Percentiles rank a stretch among this genome's conserved stretches.
These are phyloP conservation scores for Girardinichthys multiradiatus DNA, from an alignment of 2,113 vertebrate genomes.

Conservation along the genomic window DNA sequence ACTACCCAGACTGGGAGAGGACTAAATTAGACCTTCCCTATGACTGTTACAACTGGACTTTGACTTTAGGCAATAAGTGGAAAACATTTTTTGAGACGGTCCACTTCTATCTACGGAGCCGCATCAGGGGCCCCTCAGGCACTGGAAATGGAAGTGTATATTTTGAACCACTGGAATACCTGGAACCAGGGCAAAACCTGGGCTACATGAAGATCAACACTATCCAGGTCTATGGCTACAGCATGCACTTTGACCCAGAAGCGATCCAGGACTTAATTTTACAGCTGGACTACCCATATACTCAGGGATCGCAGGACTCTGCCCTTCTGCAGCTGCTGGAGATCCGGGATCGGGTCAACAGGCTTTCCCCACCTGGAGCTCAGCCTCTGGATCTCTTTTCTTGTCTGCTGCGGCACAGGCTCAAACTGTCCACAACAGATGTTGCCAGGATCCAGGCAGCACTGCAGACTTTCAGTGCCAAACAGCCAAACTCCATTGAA, in stretches of 20 bases:
- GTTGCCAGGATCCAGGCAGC: conserved; percentile 83
- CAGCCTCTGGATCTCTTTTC: conserved; percentile 84
- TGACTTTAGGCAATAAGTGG: conserved; percentile 85
- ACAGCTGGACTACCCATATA: conserved; percentile 85
- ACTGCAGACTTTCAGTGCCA: conserved; percentile 83
- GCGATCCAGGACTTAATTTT: conserved; percentile 86
- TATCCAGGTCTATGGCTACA: conserved; percentile 85
- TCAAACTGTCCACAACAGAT: conserved; percentile 83
- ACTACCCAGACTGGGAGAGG: conserved; percentile 86
- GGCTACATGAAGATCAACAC: conserved; percentile 87
- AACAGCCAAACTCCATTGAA: conserved; percentile 82
- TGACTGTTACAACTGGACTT: conserved; percentile 86
- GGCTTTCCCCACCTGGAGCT: conserved; percentile 82
- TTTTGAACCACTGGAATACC: conserved; percentile 82
- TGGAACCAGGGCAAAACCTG: conserved; percentile 79
- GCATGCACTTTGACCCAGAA: conserved; percentile 87
- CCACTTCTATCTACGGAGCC: conserved; percentile 85
- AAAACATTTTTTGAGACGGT: conserved; percentile 87
- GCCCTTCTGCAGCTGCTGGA: conserved; percentile 85
- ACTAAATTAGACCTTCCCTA: conserved; percentile 83
- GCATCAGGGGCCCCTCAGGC: conserved; percentile 72
- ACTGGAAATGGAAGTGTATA: conserved; percentile 76
- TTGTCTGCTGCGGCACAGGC: conserved; percentile 83
- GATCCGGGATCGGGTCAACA: conserved; percentile 84
- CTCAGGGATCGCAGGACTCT: conserved; percentile 85